Percentiles rank a stretch among this genome's conserved stretches.
Evolutionary conservation across 2,797 vertebrate genomes (phyloP).

Genomic region (Euthynnus affinis): DNA sequence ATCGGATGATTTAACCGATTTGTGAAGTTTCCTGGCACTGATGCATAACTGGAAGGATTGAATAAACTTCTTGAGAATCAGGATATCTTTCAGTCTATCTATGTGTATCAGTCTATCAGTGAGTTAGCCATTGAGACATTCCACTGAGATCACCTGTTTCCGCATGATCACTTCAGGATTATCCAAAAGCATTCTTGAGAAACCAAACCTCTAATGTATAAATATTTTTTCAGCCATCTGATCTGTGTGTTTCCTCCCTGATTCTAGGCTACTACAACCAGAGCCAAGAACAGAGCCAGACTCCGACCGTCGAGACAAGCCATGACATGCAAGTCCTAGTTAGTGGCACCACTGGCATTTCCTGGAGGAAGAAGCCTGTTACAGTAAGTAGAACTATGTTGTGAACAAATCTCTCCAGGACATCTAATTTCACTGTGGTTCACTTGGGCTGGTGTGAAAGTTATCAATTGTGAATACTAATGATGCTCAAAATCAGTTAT

Average conservation of each 20-base stretch:
- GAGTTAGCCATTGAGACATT: no score
- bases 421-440: neutral
- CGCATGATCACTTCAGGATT: no score
- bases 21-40: conserved; percentile 17
- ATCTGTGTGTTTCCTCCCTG: neutral
- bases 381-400: conserved; percentile 81
- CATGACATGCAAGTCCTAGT: conserved; percentile 87
- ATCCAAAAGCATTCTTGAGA: no score
- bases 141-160: no score
- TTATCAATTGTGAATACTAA: no score
- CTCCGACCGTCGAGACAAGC: conserved; percentile 57
- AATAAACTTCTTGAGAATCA: neutral
- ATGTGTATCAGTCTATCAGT: no score
- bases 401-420: neutral
- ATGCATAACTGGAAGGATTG: neutral
- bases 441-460: no score
- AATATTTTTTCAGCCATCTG: neutral
- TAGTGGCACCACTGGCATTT: conserved; percentile 92
- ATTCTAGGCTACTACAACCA: conserved; percentile 68
- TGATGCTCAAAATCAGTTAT: no score
- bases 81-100: no score
- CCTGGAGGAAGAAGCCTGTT: conserved; percentile 90
- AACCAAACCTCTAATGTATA: neutral
- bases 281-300: conserved; percentile 77
- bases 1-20: neutral